Evolutionary conservation across 2,797 vertebrate genomes (phyloP).

Genomic region (Phoxinus dragarum): DNA sequence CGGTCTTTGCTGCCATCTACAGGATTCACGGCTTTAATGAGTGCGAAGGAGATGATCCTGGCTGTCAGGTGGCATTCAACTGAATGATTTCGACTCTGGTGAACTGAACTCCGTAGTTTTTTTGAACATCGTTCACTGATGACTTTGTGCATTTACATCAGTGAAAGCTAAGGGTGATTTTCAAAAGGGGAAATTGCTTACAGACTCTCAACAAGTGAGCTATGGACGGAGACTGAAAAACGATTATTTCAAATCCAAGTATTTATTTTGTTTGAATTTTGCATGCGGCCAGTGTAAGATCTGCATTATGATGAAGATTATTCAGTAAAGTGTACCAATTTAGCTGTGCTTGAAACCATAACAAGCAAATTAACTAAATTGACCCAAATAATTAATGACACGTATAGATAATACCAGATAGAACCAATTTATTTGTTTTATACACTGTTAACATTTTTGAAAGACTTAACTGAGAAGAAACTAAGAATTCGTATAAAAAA

Average conservation of each 20-base stretch:
- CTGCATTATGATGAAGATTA: neutral
- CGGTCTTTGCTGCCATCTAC: conserved; percentile 24
- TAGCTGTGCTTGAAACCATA: neutral
- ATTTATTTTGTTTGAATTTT: neutral
- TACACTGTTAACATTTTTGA: neutral
- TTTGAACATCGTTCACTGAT: neutral
- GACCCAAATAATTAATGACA: neutral
- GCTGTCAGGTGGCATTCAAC: neutral
- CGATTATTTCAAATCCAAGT: neutral
- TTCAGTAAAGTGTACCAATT: neutral
- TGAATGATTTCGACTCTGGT: neutral
- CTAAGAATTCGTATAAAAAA: no score
- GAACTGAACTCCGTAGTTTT: neutral
- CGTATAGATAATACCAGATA: no score
- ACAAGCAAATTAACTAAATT: neutral
- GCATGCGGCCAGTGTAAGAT: no score
- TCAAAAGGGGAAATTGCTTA: no score
- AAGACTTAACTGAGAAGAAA: neutral
- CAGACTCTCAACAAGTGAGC: neutral
- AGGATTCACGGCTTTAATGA: neutral
- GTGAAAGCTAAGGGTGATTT: neutral
- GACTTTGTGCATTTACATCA: neutral
- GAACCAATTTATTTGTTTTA: neutral
- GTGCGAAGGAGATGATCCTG: neutral
- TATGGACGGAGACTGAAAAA: neutral